phyloP scores from a whole-genome alignment of 2,888 invertebrate genomes.

The Nasonia oneida region DNA sequence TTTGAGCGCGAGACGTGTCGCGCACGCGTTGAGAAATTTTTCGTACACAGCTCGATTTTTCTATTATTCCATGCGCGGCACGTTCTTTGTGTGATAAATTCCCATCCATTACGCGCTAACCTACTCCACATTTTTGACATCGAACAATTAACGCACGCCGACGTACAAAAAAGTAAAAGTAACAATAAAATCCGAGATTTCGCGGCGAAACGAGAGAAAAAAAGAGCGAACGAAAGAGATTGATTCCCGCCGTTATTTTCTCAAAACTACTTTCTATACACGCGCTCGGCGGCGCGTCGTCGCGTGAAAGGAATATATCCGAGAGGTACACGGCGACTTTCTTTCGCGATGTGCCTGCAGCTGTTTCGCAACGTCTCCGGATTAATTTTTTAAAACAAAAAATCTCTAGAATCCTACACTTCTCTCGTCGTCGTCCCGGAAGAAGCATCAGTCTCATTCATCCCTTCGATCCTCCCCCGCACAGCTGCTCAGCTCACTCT shows the following conservation, averaged over 20 bases:
- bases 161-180: not conserved
- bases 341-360: not conserved
- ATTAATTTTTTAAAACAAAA: not conserved
- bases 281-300: not conserved
- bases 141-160: not conserved
- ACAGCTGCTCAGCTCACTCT: slow-evolving; percentile 14
- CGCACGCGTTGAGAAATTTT: not conserved
- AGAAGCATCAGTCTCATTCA: no score
- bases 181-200: slow-evolving; percentile 1
- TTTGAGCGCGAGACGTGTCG: not conserved
- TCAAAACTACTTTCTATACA: slow-evolving; percentile 46
- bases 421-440: no score
- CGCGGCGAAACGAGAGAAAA: not conserved
- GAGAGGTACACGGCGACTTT: not conserved
- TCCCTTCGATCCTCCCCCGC: no score
- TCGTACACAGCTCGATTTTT: not conserved
- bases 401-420: not conserved
- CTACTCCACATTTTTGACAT: slow-evolving; percentile 34
- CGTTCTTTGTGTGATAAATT: slow-evolving; percentile 28
- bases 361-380: not conserved
- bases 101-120: slow-evolving; percentile 37
- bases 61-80: not conserved
- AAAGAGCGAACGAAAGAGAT: not conserved
- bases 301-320: slow-evolving; percentile 25
- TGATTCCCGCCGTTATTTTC: slow-evolving; percentile 21